phyloP scores from a whole-genome alignment of 2,113 vertebrate species.

The Benitochromis conjunctus region DNA sequence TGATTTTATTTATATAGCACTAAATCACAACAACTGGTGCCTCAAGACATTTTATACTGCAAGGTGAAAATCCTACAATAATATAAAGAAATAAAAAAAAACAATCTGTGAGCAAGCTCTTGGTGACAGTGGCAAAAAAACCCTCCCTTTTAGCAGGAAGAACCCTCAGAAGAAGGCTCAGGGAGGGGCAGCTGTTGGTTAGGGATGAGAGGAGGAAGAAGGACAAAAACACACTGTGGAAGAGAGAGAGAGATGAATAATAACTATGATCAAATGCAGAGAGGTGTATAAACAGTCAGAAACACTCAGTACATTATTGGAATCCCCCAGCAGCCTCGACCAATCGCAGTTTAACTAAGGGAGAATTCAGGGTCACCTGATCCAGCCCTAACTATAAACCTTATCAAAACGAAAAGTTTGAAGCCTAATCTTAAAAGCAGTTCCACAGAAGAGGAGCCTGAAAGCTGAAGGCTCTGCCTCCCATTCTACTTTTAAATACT shows the following conservation, averaged over 20 bases:
- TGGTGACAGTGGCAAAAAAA: not conserved
- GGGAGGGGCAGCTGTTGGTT: not conserved
- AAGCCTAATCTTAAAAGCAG: not conserved
- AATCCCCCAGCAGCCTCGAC: not conserved
- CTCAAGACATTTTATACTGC: not conserved
- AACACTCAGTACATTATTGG: not conserved
- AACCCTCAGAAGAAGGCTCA: not conserved
- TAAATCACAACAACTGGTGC: not conserved
- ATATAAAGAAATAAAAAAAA: not conserved
- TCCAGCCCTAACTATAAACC: not conserved
- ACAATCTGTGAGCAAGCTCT: rapidly evolving
- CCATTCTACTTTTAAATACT: not conserved
- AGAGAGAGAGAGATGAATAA: not conserved
- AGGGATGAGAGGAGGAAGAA: not conserved
- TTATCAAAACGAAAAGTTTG: not conserved
- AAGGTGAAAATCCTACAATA: not conserved
- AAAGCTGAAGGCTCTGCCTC: not conserved
- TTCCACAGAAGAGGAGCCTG: not conserved
- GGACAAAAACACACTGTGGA: not conserved
- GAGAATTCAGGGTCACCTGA: not conserved
- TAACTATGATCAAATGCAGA: not conserved
- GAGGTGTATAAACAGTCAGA: not conserved
- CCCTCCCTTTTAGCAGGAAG: not conserved
- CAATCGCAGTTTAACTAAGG: not conserved
- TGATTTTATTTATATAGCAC: not conserved